Base-by-base conservation (phyloP, 2,888 invertebrate species). In the Digitonthophagus gazella region DNA sequence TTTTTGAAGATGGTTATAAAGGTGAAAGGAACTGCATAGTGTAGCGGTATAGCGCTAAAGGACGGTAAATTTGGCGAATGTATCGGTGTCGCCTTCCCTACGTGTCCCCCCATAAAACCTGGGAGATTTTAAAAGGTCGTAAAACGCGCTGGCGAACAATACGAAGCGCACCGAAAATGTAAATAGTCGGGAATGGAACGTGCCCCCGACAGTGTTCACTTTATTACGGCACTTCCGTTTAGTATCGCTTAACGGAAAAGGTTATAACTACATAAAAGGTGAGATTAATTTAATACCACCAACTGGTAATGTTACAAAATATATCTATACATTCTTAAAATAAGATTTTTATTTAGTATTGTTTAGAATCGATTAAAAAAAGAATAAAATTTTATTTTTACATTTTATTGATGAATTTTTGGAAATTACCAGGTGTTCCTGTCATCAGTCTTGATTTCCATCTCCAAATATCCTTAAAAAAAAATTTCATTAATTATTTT, bases 361-460 rank as follows among this genome's bases (percentile, higher is more conserved):
- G n/a, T n/a, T n/a, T n/a, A n/a, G n/a, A n/a, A n/a, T n/a, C n/a
- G n/a, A n/a, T n/a, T n/a, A n/a, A n/a, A n/a, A n/a, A n/a, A n/a
- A n/a, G n/a, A n/a, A n/a, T n/a, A n/a, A 44, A 44, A 44, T 44
- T 44, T 44, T 44, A 44, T 44, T 44, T 0, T 64, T 67, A 67
- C 8, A 67, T 14, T 22, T 67, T 58, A 55, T 63, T 67, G 55
- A 5, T 55, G 6, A 55, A 55, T n/a, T 67, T 68, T 75, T 78
- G 82, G 66, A 84, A 78, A 66, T 80, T 80, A 20, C 83, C 81
- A 56, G 80, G 78, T 0, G 75, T 72, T n/a, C 83, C 82, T 69
- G 75, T 75, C 0, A 84, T 80, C 57, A 78, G 74, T 64, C 81
- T 80, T 4, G 76, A 77, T 69, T 78, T 80, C 15, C 77, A 66